Evolutionary conservation across 2,888 invertebrate species (phyloP), one percentile per base, ranked within the genome.

Genomic region (Caenorhabditis afra): DNA sequence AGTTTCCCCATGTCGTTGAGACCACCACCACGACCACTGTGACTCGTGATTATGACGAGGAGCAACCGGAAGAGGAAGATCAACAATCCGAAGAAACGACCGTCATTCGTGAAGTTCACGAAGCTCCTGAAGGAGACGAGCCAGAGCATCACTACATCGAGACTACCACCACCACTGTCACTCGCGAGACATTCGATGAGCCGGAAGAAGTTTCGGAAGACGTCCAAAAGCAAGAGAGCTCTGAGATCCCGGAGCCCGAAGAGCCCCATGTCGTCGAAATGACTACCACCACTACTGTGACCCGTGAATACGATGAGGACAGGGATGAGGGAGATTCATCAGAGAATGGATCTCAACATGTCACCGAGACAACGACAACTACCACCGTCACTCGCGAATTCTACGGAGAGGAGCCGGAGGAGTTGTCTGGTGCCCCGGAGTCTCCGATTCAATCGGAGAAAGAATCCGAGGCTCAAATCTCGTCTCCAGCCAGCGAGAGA

Each of bases 11-110:
- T 18, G 65, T 68, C 22, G 55, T 44, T 2, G 71, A 66, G 49
- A 65, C 77, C 22, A 78, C 71, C 2, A 76, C 66, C 16, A 66
- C 64, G 35, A 68, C 68, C 7, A 75, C 66, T n/a, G 58, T 44
- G 23, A 77, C 70, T 18, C 75, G 57, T 11, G 67, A 67, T 16
- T 62, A 39, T 29, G 52, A 57, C 5, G 49, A 58, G 5, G 66
- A 41, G 4, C 4, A 29, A 3, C 7, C 29, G 29, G 29, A 29
- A 29, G 29, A 29, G 4, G 7, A 29, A 7, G 29, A 29, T 7
- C 29, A 29, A 29, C 29, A 29, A 29, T 5, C 20, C 29, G 37
- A 23, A 1, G 10, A 35, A n/a, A 47, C 20, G 3, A 49, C 22
- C 10, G 55, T 29, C 29, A 29, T 29, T 29, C 29, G 37, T 37